Evolutionary conservation across 2,797 vertebrate genomes (phyloP).

Genomic region (Falco novaeseelandiae): DNA sequence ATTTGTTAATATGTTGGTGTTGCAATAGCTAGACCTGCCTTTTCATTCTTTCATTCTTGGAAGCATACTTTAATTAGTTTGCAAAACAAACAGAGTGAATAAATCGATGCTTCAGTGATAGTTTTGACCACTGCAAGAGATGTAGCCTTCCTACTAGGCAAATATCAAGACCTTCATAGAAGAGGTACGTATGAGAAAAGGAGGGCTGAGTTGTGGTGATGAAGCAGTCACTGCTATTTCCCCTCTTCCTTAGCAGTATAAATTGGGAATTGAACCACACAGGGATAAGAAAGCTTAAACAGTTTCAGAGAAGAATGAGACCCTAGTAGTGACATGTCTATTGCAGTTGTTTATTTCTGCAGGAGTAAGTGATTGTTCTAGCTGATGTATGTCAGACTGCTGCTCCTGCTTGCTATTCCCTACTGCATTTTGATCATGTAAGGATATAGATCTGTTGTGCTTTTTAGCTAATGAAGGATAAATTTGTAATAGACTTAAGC

Average conservation of each 20-base stretch:
- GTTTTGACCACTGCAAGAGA: neutral
- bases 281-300: neutral
- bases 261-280: neutral
- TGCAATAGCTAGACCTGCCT: conserved; percentile 1
- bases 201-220: neutral
- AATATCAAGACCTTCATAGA: neutral
- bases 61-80: neutral
- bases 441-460: neutral
- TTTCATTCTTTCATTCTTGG: conserved; percentile 10
- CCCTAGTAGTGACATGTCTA: neutral
- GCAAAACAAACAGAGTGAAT: neutral
- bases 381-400: neutral
- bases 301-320: neutral
- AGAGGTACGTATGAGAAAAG: neutral
- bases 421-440: neutral
- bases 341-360: neutral
- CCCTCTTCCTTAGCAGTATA: neutral
- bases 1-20: conserved; percentile 9
- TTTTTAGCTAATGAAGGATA: neutral
- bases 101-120: neutral
- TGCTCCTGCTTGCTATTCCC: neutral
- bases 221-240: neutral
- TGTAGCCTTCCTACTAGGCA: neutral
- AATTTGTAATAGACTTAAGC: neutral
- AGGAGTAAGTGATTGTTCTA: neutral